Base-by-base conservation (phyloP, 2,797 vertebrate species). In the Chelmon rostratus region DNA sequence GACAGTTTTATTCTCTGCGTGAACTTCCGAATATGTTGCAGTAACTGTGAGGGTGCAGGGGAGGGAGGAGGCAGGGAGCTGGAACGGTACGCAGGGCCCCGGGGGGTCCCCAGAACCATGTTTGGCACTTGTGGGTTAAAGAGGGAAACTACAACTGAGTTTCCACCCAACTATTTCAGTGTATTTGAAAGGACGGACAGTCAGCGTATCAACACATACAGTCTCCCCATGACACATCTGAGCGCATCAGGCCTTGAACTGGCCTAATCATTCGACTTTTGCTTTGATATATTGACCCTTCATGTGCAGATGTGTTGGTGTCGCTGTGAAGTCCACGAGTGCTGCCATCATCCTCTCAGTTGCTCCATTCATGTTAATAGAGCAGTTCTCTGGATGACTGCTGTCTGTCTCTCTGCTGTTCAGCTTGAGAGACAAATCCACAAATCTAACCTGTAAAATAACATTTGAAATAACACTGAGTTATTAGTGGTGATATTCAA, bases 301-400 rank as follows among this genome's bases (percentile, higher is more conserved):
- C n/a, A 35, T 65, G 62, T 44, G 59, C 38, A 28, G 44, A 44
- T 44, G 19, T 49, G 28, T 47, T 64, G 49, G 44, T 52, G 46
- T 38, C 16, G 35, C 49, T 21, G 50, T 42, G 28, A 47, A 35
- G 49, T 40, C 3, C n/a, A 38, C 19, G n/a, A 25, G n/a, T 11
- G 33, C 19, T 65, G 62, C 16, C 37, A 23, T 13, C 21, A 13
- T 37, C 47, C n/a, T 37, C 19, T 25, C 12, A 19, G 15, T 4
- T 67, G 47, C 25, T 53, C 23, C 47, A 40, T 19, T 44, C 59
- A 18, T 21, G 16, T 6, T 16, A 6, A 11, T 44, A 8, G 23
- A 28, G 12, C 23, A 42, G 3, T 18, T 42, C 21, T 52, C n/a
- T 5, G 31, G 4, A 18, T 37, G 31, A 18, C 46, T 66, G 21